Base-by-base conservation (phyloP, 2,888 invertebrate species). In the Synanthedon andrenaeformis region DNA sequence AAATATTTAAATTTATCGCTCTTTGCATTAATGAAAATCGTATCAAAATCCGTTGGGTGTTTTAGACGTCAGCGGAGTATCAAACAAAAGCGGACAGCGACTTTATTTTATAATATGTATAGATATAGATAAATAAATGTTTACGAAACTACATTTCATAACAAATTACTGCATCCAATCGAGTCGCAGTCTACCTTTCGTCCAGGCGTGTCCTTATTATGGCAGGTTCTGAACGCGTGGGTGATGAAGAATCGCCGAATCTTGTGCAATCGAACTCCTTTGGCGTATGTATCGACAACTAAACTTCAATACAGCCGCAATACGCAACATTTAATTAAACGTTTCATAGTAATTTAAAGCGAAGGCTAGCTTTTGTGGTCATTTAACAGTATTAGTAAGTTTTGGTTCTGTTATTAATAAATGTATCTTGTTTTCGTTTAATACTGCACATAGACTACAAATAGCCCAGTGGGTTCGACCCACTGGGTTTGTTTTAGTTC, bases 291-390 rank as follows among this genome's bases (percentile, higher is more conserved):
- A 58, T 53, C 59, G 62, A 19, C n/a, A 11, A 51, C 35, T 14
- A 28, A 14, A 51, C 35, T 12, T 19, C 41, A n/a, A 35, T 41
- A 28, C n/a, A 14, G 19, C 19, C 23, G n/a, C 51, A 35, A 53
- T 64, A 67, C 69, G 64, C 67, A 71, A 72, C 59, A 72, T 69
- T 45, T 79, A 77, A 79, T 79, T 77, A 68, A 67, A 66, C 66
- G 71, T 74, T 76, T 71, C 71, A 73, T 69, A 67, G 74, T 75
- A 81, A 82, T 80, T 75, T 78, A 69, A 66, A 76, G 62, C 72
- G 82, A 82, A 82, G 82, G 82, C 59, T 72, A 60, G 58, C 56
- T 58, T 56, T 55, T 63, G 62, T 64, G 66, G 63, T 67, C 63
- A 70, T 69, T 67, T 65, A 58, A 60, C 61, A 65, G 59, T 57